Evolutionary conservation across 2,888 invertebrate species (phyloP).

Genomic region (Stenurella melanura): DNA sequence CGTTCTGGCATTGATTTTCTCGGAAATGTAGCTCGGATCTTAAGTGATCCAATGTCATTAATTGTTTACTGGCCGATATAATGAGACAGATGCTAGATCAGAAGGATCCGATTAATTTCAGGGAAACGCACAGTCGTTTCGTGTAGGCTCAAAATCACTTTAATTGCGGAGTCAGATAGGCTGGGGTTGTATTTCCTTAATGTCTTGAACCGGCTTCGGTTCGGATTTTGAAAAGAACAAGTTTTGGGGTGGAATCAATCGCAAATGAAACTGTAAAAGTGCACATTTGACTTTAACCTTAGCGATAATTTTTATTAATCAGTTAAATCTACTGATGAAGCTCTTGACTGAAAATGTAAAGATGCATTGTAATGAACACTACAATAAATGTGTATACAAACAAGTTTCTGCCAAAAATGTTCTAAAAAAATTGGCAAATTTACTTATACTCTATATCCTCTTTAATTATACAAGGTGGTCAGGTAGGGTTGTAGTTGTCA

Average conservation of each 20-base stretch:
- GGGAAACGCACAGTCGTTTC: constrained; percentile 3
- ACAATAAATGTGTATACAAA: too few relatives aligned
- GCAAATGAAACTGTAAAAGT: neutral
- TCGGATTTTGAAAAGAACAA: neutral
- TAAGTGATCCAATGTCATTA: constrained; percentile 2
- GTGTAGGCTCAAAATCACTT: constrained; percentile 7
- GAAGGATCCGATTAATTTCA: constrained; percentile 7
- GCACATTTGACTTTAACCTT: neutral
- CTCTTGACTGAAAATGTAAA: too few relatives aligned
- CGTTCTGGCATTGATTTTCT: neutral
- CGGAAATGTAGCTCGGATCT: neutral
- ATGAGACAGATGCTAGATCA: constrained; percentile 7
- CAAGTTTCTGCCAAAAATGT: too few relatives aligned
- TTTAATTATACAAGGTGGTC: too few relatives aligned
- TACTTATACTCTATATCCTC: too few relatives aligned
- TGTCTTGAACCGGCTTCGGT: neutral
- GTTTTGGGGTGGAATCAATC: neutral
- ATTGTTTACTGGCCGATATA: constrained; percentile 7
- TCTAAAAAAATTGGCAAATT: too few relatives aligned
- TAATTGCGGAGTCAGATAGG: neutral
- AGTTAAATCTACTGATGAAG: too few relatives aligned
- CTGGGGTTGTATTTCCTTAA: neutral
- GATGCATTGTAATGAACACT: too few relatives aligned
- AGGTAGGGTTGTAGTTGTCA: too few relatives aligned
- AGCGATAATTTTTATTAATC: too few relatives aligned